Base-by-base conservation (phyloP, 2,797 vertebrate species). In the Gouania willdenowi region DNA sequence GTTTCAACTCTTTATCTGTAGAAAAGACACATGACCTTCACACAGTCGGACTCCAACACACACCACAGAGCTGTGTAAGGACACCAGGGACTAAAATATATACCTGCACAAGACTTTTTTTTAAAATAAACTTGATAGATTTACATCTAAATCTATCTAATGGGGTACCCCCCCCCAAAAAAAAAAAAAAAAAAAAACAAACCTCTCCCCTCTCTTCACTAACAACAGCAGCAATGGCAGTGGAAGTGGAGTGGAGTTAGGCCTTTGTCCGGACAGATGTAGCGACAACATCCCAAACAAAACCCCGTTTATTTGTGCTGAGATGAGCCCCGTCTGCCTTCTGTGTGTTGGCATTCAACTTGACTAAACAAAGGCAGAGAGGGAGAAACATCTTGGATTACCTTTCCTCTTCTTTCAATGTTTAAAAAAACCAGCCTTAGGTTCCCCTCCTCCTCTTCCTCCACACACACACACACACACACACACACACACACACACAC, bases 241-340 rank as follows among this genome's bases (percentile, higher is more conserved):
- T 87, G 83, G 88, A 92, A 89, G 87, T 87, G 88, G 87, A 91
- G 87, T 78, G 71, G 65, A 82, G 85, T 88, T 65, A 63, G 44
- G 78, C 81, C 90, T 92, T 93, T 93, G 91, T 93, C 85, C 77
- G 56, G 81, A 77, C 73, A 78, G 81, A 83, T 91, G 91, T 90
- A 89, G 84, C 69, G 86, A 90, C 90, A 92, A 90, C 87, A 90
- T 84, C 81, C 77, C 85, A 86, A 89, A 92, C 89, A 91, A 90
- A 92, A 89, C 71, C n/a, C 70, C 83, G 82, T 80, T 84, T 87
- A 83, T 92, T 92, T 91, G 91, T 87, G 87, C 85, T 82, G 73
- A 79, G 76, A 76, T 70, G 81, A 81, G 79, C 81, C 81, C 81
- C 86, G 85, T 81, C 76, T 83, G 84, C 77, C 61, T 81, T 81